phyloP scores from a whole-genome alignment of 2,113 vertebrate genomes.

The Eolophus roseicapilla region DNA sequence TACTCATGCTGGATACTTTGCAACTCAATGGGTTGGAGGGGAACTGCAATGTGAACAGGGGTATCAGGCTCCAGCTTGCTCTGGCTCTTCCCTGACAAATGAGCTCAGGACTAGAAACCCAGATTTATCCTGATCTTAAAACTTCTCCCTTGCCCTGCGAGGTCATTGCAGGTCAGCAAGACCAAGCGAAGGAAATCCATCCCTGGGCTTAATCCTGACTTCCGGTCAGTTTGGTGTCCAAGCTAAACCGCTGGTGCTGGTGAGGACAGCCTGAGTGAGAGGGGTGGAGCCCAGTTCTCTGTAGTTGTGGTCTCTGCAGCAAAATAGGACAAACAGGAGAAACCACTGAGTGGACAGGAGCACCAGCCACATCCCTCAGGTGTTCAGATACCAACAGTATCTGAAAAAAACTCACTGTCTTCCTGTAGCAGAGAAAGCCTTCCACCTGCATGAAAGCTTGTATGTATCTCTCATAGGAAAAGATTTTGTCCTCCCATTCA shows the following conservation, averaged over 20 bases:
- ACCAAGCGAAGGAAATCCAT: background rate
- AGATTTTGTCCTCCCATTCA: background rate
- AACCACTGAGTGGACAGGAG: background rate
- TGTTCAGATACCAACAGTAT: background rate
- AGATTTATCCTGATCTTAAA: background rate
- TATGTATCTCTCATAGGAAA: background rate
- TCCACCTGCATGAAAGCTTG: background rate
- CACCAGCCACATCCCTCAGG: background rate
- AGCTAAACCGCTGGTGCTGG: background rate
- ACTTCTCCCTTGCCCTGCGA: background rate
- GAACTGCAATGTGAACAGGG: background rate
- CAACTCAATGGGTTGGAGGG: background rate
- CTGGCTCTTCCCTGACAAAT: background rate
- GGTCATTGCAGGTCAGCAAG: fast-evolving
- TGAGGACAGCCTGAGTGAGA: background rate
- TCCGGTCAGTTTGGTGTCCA: background rate
- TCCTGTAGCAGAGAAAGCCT: background rate
- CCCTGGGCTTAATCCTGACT: background rate
- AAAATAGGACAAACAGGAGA: background rate
- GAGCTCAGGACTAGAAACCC: background rate
- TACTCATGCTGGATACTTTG: background rate
- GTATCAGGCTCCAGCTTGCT: background rate
- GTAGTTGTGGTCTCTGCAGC: background rate
- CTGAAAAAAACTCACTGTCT: background rate
- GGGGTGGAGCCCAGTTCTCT: background rate